These are phyloP conservation scores for Oxyura jamaicensis DNA, from an alignment of 2,113 vertebrate species.

Conservation along the genomic window DNA sequence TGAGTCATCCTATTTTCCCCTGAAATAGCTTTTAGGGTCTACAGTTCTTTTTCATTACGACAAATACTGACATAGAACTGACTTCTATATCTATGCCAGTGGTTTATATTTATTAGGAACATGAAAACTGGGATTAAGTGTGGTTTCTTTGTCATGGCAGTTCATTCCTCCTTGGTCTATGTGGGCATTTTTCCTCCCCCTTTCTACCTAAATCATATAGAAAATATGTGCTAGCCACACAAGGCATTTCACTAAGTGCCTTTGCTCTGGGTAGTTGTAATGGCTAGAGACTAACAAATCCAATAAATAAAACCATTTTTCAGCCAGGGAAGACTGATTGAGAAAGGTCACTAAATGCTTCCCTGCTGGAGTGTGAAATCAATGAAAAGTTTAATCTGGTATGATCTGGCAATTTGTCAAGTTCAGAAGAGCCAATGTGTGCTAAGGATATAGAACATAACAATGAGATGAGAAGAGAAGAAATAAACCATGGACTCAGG, in stretches of 20 bases:
- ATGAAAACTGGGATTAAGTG: neutral
- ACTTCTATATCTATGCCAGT: neutral
- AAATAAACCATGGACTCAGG: neutral
- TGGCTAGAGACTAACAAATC: neutral
- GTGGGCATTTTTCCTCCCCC: neutral
- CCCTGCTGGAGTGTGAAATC: conserved; percentile 48
- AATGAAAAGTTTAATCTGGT: conserved; percentile 23
- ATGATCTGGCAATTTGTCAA: conserved; percentile 27
- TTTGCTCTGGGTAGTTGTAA: neutral
- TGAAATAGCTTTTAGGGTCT: neutral
- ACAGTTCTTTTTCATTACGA: neutral
- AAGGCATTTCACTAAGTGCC: neutral
- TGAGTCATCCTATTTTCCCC: rapidly evolving
- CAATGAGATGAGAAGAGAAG: rapidly evolving
- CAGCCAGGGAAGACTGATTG: neutral
- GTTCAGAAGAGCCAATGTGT: neutral
- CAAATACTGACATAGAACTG: neutral
- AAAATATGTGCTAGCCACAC: neutral
- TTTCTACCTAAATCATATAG: neutral
- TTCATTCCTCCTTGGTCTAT: neutral
- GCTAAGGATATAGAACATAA: neutral
- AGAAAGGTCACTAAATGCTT: conserved; percentile 47
- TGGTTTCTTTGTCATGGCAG: neutral
- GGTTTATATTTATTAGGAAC: neutral
- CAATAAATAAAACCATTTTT: conserved; percentile 20